Evolutionary conservation across 2,113 vertebrate species (phyloP).

Genomic region (Takifugu bimaculatus): DNA sequence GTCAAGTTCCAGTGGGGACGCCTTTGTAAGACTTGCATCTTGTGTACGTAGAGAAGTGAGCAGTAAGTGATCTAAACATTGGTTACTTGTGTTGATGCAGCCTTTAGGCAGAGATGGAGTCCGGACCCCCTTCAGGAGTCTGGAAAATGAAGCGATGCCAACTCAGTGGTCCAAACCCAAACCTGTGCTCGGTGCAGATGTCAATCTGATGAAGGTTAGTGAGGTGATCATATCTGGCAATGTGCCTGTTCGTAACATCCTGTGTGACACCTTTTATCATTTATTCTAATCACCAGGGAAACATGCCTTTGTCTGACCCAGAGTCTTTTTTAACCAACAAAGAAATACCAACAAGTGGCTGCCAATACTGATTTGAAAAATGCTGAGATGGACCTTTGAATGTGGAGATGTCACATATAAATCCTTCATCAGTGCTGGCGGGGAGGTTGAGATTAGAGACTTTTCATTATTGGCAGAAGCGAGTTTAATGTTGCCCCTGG

Average conservation of each 20-base stretch:
- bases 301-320: constrained; percentile 3
- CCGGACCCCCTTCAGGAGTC: constrained; percentile 59
- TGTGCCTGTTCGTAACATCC: rapidly evolving
- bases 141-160: constrained; percentile 55
- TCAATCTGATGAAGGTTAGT: constrained; percentile 37
- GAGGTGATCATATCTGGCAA: neutral
- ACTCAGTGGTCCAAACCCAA: constrained; percentile 38
- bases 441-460: constrained; percentile 48
- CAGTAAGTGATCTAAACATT: neutral
- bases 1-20: constrained; percentile 24
- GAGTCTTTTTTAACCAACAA: constrained; percentile 13
- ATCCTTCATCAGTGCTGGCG: constrained; percentile 55
- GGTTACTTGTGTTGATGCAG: constrained; percentile 29
- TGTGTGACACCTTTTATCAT: neutral
- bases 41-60: neutral
- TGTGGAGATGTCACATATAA: constrained; percentile 55
- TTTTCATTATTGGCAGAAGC: constrained; percentile 27
- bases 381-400: constrained; percentile 1
- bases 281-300: constrained; percentile 32
- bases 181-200: constrained; percentile 7
- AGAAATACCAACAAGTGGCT: constrained; percentile 3
- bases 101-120: constrained; percentile 28
- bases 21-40: constrained; percentile 44
- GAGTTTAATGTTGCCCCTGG: constrained; percentile 36
- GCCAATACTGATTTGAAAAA: neutral